These are phyloP conservation scores for Opisthograptis luteolata DNA, from an alignment of 2,888 invertebrate species.

Conservation along the genomic window DNA sequence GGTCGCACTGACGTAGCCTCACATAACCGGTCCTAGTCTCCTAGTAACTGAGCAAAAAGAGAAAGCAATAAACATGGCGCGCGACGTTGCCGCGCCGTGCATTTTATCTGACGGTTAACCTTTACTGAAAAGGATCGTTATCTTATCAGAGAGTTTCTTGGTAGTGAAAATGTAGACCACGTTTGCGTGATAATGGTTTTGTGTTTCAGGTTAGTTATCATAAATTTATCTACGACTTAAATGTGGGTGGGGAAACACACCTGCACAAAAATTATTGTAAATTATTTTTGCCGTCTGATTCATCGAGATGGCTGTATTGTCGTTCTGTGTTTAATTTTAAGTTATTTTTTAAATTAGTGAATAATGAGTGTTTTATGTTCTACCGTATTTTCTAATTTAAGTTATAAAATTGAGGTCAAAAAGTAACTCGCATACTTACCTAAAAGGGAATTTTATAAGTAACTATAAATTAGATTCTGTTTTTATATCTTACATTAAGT, in stretches of 20 bases:
- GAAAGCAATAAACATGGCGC: conserved; percentile 6
- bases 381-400: too few species aligned
- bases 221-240: neutral
- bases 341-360: too few species aligned
- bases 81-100: conserved; percentile 21
- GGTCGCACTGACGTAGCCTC: conserved; percentile 11
- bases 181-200: neutral
- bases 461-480: too few species aligned
- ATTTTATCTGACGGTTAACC: conserved; percentile 19
- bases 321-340: too few species aligned
- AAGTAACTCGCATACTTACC: too few species aligned
- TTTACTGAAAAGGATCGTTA: neutral
- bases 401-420: too few species aligned
- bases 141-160: conserved; percentile 9
- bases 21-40: conserved; percentile 7
- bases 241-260: neutral
- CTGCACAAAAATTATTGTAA: neutral
- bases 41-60: conserved; percentile 13
- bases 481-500: too few species aligned
- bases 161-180: too few species aligned
- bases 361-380: too few species aligned
- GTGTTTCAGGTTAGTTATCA: neutral
- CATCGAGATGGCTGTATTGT: too few species aligned
- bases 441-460: too few species aligned
- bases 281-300: too few species aligned